Percentiles rank a stretch among this genome's conserved stretches.
phyloP scores from a whole-genome alignment of 2,888 invertebrate genomes.

The Sylvicola cinctus region DNA sequence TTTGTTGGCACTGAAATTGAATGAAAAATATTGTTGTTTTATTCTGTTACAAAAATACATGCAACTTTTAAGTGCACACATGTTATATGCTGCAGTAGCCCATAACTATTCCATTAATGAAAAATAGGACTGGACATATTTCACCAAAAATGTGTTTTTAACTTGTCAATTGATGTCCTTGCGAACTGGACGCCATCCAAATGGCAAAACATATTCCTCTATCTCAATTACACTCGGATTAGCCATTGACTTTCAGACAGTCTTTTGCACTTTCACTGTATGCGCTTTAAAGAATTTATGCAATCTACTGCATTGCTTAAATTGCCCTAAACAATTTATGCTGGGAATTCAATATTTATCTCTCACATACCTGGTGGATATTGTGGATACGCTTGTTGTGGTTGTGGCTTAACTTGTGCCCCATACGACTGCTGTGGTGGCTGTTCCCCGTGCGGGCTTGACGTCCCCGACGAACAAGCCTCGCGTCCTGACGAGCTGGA shows the following conservation, averaged over 20 bases:
- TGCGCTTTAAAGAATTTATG: no score
- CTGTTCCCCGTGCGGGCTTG: conserved; percentile 22
- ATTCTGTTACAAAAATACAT: no score
- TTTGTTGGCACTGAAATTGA: conserved; percentile 24
- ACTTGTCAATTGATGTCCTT: conserved; percentile 1
- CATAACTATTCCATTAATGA: background rate
- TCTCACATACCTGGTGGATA: conserved; percentile 19
- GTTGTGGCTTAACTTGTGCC: conserved; percentile 14
- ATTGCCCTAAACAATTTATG: no score
- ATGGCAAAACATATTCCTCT: conserved; percentile 3
- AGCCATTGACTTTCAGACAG: no score
- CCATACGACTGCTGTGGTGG: conserved; percentile 11
- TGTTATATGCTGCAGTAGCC: no score
- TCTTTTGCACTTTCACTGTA: no score
- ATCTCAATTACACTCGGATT: conserved; percentile 2
- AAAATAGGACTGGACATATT: background rate
- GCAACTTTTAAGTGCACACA: no score
- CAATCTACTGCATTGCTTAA: no score
- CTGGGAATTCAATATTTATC: conserved; percentile 1
- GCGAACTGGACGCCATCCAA: no score
- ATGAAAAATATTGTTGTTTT: conserved; percentile 4
- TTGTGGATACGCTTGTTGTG: conserved; percentile 17
- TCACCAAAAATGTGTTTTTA: background rate
- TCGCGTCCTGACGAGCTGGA: conserved; percentile 14
- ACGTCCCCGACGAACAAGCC: conserved; percentile 24